Evolutionary conservation across 2,888 invertebrate genomes (phyloP), one percentile per base, ranked within the genome.

Genomic region (Galeopsomyia nigrocyanea): DNA sequence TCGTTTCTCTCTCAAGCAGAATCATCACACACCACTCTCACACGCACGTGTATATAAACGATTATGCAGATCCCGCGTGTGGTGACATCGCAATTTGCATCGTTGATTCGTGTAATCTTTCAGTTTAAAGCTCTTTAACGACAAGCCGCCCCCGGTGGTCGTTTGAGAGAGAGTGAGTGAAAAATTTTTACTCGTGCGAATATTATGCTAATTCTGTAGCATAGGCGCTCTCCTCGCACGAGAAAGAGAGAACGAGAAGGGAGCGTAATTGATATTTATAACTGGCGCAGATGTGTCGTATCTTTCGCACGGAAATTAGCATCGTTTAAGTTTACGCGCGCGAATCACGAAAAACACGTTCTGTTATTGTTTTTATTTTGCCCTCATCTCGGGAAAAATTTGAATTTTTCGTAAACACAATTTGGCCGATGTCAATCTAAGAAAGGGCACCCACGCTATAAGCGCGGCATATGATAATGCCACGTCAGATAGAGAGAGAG

Each of bases 31-130:
- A 39, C 39, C 26, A 26, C 39, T 1, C 39, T 3, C 39, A 10
- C 39, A 10, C 39, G 17, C 13, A 1, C n/a, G 53, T 17, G 9
- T 53, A 53, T 53, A 17, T 17, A 46, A 47, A 19, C 50, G 46
- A 50, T 55, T 64, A 65, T 64, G 60, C 64, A 58, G 49, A 64
- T 47, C n/a, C 21, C 67, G 74, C 74, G 75, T 78, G 79, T 79
- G 83, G 82, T 84, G 85, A 85, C 85, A 84, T 80, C 69, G 77
- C 77, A 81, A 85, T 85, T 85, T 82, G 80, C 84, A 85, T 85
- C 78, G 76, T 80, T 79, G 79, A 84, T 82, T 82, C 83, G 77
- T 82, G 80, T 82, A 82, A 85, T 85, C 82, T 80, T 81, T 75
- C 77, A 77, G 79, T 80, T 82, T 79, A 80, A 82, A 50, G 61